Base-by-base conservation (phyloP, 2,888 invertebrate genomes). In the Drosophila suboccidentalis region DNA sequence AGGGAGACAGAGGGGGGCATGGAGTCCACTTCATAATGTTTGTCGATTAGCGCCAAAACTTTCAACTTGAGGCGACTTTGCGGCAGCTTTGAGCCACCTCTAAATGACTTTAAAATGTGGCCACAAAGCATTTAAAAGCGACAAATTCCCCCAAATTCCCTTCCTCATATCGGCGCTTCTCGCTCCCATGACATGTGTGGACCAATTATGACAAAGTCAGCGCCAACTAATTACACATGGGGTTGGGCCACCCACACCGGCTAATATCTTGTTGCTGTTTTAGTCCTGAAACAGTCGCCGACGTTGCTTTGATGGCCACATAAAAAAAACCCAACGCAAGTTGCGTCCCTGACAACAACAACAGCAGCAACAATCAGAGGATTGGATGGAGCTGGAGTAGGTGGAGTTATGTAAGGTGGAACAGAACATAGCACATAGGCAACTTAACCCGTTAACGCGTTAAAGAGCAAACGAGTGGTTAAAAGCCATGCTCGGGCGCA, bases 381-480 rank as follows among this genome's bases (percentile, higher is more conserved):
- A 38, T 13, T 9, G 6, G 11, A 9, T 41, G 36, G 5, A 44
- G 44, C 22, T 13, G 22, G 26, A 46, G 49, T 49, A 10, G 15
- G 17, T 3, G 51, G 19, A n/a, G 50, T 17, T 55, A 19, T 19
- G 15, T 41, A 26, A 54, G 15, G 22, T 10, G 38, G 22, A 10
- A 19, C 11, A 10, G 53, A 5, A 29, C 66, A 63, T 71, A 53
- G 66, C 78, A 83, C 72, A 89, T 81, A 75, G 87, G 81, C 84
- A 87, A 84, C 85, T 87, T 87, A 89, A 81, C 87, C 89, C 84
- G 85, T 81, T 85, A 89, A 87, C 84, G 89, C 89, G 89, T 85
- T 85, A 87, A 89, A 89, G 84, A 89, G 87, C 87, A 73, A 87
- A 77, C 79, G 87, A 85, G 87, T 89, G 87, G 75, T 77, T 87